Evolutionary conservation across 2,113 vertebrate genomes (phyloP).

Genomic region (Chlorodrepanis virens): DNA sequence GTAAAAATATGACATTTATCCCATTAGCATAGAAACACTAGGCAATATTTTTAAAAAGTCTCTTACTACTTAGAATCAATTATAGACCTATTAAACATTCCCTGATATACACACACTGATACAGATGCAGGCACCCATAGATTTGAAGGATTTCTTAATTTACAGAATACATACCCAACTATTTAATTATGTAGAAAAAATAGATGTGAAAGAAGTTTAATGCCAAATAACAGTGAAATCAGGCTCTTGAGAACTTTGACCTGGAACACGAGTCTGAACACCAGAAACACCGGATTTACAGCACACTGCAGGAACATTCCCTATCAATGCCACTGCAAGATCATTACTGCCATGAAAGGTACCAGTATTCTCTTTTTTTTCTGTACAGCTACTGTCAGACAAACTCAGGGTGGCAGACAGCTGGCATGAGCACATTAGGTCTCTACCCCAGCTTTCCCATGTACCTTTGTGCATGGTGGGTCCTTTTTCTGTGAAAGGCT

Average conservation of each 20-base stretch:
- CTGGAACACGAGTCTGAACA: fast-evolving
- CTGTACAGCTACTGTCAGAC: not conserved
- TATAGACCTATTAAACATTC: conserved; percentile 18
- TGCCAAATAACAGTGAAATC: not conserved
- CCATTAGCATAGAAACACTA: conserved; percentile 64
- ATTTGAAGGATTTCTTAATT: not conserved
- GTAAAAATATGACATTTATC: conserved; percentile 72
- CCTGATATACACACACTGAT: not conserved
- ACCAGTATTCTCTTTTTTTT: not conserved
- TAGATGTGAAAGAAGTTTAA: not conserved
- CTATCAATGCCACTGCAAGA: not conserved
- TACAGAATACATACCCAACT: not conserved
- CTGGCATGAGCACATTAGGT: not conserved
- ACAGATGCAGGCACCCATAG: not conserved
- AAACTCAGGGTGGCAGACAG: not conserved
- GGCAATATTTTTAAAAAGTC: conserved; percentile 55
- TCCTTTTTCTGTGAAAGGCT: not conserved
- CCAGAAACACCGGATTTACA: not conserved
- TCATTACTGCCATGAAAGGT: not conserved
- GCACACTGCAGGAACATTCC: fast-evolving
- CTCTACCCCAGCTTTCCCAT: not conserved
- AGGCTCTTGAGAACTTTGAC: not conserved
- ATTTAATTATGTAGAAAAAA: not conserved
- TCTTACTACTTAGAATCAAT: conserved; percentile 68
- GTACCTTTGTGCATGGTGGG: not conserved